Conservation (phyloP, 2,797 vertebrate species). For the Tokudaia muenninki region DNA sequence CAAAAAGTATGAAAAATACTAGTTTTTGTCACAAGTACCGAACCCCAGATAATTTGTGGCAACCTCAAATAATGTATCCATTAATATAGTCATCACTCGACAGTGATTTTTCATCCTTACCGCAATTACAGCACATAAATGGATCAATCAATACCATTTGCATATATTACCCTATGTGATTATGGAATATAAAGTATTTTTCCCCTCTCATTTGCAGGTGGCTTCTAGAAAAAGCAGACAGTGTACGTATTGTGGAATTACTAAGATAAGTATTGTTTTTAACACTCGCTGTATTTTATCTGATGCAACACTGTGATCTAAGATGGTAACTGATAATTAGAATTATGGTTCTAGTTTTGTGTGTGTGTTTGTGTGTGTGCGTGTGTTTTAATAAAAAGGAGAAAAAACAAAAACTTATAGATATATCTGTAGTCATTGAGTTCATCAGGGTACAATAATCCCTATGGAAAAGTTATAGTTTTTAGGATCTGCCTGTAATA, state of each 20-base stretch:
- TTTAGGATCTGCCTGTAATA: neutral
- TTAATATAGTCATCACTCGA: neutral
- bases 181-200: neutral
- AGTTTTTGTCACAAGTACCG: neutral
- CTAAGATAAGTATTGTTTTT: neutral
- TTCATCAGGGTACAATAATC: neutral
- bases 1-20: neutral
- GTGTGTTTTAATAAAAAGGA: neutral
- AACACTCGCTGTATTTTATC: neutral
- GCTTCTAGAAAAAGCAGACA: rapidly evolving
- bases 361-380: neutral
- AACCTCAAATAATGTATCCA: neutral
- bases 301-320: neutral
- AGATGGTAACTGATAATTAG: neutral
- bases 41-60: neutral
- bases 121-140: neutral
- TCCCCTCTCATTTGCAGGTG: neutral
- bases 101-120: too few species aligned
- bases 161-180: neutral
- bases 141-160: neutral
- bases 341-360: neutral
- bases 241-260: neutral
- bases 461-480: neutral
- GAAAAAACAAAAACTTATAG: neutral
- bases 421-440: neutral